phyloP scores from a whole-genome alignment of 1,140 invertebrate species.

The Orchestia grillus region DNA sequence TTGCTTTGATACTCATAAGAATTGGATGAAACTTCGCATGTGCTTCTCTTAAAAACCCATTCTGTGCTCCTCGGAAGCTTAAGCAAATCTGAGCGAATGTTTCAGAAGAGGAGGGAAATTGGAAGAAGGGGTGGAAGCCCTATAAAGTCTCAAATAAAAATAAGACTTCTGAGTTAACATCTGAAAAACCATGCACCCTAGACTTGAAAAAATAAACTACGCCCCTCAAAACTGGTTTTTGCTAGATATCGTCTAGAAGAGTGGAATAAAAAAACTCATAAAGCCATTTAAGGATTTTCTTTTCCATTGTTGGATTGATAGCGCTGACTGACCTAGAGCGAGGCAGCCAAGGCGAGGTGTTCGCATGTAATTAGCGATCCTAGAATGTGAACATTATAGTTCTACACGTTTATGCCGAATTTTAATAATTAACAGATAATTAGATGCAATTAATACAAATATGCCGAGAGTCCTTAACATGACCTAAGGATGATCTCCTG shows the following conservation, averaged over 20 bases:
- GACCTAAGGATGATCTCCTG: neutral
- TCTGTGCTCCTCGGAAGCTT: neutral
- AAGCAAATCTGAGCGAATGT: neutral
- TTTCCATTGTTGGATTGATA: conserved; percentile 36
- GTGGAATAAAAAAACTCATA: neutral
- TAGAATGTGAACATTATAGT: neutral
- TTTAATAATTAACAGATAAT: conserved; percentile 31
- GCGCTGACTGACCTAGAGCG: neutral
- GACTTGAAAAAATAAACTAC: neutral
- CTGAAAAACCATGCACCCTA: neutral
- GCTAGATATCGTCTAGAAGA: neutral
- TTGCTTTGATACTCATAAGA: neutral
- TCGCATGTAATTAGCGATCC: neutral
- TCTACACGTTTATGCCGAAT: neutral
- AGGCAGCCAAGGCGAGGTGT: neutral
- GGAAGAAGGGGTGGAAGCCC: neutral
- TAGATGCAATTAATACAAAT: neutral
- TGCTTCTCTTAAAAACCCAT: neutral
- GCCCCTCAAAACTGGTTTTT: neutral
- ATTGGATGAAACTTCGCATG: neutral
- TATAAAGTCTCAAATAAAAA: neutral
- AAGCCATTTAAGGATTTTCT: conserved; percentile 43
- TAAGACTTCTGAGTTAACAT: neutral
- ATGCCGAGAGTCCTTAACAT: neutral
- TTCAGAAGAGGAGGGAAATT: neutral